A percentile compares a stretch with the other conserved stretches of the same genome.
phyloP scores from a whole-genome alignment of 1,140 invertebrate species.

The Drosophila albomicans region DNA sequence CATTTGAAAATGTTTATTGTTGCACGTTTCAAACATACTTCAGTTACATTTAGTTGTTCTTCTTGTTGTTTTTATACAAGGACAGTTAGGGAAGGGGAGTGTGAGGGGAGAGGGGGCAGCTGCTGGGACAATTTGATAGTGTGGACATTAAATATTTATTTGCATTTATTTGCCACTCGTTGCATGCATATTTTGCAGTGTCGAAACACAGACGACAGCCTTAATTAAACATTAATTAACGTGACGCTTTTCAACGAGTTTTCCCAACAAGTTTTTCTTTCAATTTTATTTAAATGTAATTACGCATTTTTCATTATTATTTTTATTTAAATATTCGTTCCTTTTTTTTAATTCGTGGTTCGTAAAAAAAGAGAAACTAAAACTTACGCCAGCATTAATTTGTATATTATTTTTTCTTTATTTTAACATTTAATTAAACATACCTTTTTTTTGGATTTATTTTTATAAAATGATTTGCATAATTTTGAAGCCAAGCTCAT shows the following conservation, averaged over 20 bases:
- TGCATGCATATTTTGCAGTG: conserved; percentile 33
- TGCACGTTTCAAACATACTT: conserved; percentile 76
- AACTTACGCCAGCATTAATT: conserved; percentile 57
- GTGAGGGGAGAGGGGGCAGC: not conserved
- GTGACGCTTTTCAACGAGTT: conserved; percentile 26
- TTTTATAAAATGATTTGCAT: conserved; percentile 53
- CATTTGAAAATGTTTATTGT: conserved; percentile 81
- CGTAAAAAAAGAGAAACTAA: conserved; percentile 46
- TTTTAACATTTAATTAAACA: conserved; percentile 68
- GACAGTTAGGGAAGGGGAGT: not conserved
- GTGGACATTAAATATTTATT: conserved; percentile 42
- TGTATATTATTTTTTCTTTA: conserved; percentile 47
- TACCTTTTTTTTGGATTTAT: conserved; percentile 19
- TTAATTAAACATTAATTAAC: conserved; percentile 51
- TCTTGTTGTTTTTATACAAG: conserved; percentile 1
- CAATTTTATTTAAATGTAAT: conserved; percentile 50
- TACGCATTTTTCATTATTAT: conserved; percentile 29
- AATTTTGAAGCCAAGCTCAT: conserved; percentile 67
- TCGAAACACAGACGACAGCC: conserved; percentile 30
- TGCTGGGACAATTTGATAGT: conserved; percentile 22
- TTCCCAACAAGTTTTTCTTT: conserved; percentile 36
- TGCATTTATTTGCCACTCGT: conserved; percentile 29
- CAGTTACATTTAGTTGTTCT: conserved; percentile 61
- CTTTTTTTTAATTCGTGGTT: conserved; percentile 42
- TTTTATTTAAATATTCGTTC: conserved; percentile 10